Evolutionary conservation across 2,797 vertebrate genomes (phyloP), one percentile per base, ranked within the genome.

Genomic region (Chaenodraco wilsoni): DNA sequence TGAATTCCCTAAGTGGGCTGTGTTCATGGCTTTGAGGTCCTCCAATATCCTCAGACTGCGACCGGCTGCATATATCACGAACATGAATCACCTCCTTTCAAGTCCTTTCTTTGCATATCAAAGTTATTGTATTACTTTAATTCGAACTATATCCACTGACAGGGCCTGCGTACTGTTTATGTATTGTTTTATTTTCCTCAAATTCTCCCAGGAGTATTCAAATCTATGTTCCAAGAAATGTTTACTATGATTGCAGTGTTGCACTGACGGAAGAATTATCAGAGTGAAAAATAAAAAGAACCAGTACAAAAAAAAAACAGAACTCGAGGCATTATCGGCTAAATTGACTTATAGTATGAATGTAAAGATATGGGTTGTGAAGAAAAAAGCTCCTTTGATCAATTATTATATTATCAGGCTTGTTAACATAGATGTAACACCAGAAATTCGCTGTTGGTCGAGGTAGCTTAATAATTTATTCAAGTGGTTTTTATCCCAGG

Each of bases 1-100:
- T 88, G 57, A 85, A 89, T 90, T 84, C 73, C 74, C 66, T 80
- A 81, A 82, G 72, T 81, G 85, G 77, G 79, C 60, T 68, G 74
- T 82, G 59, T 74, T 88, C 74, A 46, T 77, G 65, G 79, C 78
- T 90, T 79, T 85, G 69, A 74, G 84, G 81, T 79, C 72, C 69
- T 72, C 59, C 72, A 81, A 70, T 87, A 85, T 85, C 82, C 64
- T 82, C 63, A 62, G 52, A 59, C 77, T 58, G 72, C 64, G 60
- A 70, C 60, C 12, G 31, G 56, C 59, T 72, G 74, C 65, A 79
- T 79, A 69, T 71, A 81, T 89, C 78, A 78, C 64, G 13, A 54
- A 81, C 58, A 84, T 83, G 50, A 83, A 82, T 81, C 73, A 72
- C 63, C 55, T 54, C 37, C 58, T 73, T 71, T 82, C 17, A 54